Conservation (phyloP, 1,140 invertebrate genomes). For the Drosophila virilis region DNA sequence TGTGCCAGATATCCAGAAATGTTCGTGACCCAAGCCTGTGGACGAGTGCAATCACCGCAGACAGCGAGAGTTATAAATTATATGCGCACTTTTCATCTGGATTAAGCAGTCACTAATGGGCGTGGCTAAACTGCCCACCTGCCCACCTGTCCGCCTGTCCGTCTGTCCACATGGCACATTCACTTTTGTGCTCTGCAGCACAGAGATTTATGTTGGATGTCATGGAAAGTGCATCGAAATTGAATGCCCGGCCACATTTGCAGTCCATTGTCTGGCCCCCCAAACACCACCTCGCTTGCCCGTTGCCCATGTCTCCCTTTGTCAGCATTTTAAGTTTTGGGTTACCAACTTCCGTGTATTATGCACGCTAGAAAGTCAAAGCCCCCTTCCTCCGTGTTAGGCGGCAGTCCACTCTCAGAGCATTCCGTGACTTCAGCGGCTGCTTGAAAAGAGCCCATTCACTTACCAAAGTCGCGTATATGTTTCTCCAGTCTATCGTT, state of each 20-base stretch:
- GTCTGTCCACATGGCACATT: constrained; percentile 52
- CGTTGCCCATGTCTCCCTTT: constrained; percentile 1
- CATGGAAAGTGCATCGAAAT: constrained; percentile 62
- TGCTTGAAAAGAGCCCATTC: constrained; percentile 9
- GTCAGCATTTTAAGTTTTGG: constrained; percentile 60
- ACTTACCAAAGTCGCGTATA: constrained; percentile 91
- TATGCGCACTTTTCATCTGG: constrained; percentile 7
- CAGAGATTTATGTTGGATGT: constrained; percentile 38
- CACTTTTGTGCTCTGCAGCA: constrained; percentile 49
- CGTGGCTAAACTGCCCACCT: constrained; percentile 29
- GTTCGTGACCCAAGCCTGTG: constrained; percentile 92
- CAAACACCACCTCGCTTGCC: constrained; percentile 6
- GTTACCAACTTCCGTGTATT: constrained; percentile 80
- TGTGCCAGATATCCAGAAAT: constrained; percentile 96
- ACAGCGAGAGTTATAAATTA: constrained; percentile 10
- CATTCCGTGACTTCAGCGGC: neutral
- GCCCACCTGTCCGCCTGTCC: constrained; percentile 29
- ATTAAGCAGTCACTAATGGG: constrained; percentile 24
- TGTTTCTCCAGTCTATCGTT: constrained; percentile 94
- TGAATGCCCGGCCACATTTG: constrained; percentile 21
- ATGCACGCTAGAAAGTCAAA: constrained; percentile 73
- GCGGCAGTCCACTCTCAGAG: neutral
- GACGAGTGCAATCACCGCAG: constrained; percentile 12
- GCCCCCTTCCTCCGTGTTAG: neutral
- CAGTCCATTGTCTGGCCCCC: constrained; percentile 7